Percentiles rank a stretch among this genome's conserved stretches.
phyloP scores from a whole-genome alignment of 2,113 vertebrate species.

The Neopipo cinnamomea region DNA sequence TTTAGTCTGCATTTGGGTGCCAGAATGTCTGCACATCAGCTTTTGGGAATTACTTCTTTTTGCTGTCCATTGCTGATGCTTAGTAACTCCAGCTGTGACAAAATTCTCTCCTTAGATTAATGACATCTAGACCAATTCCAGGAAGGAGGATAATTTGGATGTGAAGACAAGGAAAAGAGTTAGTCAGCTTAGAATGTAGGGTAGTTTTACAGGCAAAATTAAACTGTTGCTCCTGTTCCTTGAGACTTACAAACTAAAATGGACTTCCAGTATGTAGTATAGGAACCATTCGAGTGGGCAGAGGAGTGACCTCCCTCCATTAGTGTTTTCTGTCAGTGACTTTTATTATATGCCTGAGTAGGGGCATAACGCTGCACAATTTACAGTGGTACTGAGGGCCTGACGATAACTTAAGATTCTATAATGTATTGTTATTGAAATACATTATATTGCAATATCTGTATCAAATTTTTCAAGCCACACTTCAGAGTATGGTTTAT shows the following conservation, averaged over 20 bases:
- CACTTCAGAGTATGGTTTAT: background rate
- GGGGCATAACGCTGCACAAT: background rate
- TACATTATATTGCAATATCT: background rate
- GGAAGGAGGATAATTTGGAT: background rate
- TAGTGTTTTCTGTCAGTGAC: background rate
- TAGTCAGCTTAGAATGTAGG: background rate
- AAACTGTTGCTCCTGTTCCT: background rate
- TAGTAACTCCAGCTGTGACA: constrained; percentile 48
- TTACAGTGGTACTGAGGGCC: background rate
- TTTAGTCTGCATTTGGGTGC: constrained; percentile 23
- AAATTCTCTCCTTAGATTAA: constrained; percentile 28
- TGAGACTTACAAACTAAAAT: background rate
- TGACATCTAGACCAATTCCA: constrained; percentile 10
- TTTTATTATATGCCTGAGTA: background rate
- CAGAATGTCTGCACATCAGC: constrained; percentile 32
- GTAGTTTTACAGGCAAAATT: background rate
- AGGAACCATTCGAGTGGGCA: background rate
- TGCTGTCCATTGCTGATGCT: constrained; percentile 18
- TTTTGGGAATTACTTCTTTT: constrained; percentile 3
- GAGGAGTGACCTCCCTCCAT: background rate
- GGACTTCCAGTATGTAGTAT: background rate
- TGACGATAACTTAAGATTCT: background rate
- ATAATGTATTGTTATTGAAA: background rate
- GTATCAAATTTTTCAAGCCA: background rate
- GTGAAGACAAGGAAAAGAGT: background rate